A percentile compares a stretch with the other conserved stretches of the same genome.
Evolutionary conservation across 2,888 invertebrate genomes (phyloP).

Genomic region (Synergus umbraculus): DNA sequence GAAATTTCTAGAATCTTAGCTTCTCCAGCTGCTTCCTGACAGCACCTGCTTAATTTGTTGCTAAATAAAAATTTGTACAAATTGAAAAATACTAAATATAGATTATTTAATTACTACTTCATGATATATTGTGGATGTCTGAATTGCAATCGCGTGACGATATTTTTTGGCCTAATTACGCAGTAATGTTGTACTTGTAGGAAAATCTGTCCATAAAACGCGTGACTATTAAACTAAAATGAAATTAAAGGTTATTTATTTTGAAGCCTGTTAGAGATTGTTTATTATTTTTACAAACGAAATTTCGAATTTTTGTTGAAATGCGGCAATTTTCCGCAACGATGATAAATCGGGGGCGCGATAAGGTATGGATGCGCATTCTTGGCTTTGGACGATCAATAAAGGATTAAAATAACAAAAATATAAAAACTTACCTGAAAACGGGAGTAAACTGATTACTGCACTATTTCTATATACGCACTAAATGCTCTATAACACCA

Average conservation of each 20-base stretch:
- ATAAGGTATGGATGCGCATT: constrained; percentile 36
- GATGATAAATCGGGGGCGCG: constrained; percentile 9
- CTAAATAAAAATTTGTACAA: background rate
- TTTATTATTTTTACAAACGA: background rate
- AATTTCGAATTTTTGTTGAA: background rate
- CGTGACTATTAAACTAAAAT: background rate
- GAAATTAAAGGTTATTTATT: background rate
- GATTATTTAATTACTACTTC: background rate
- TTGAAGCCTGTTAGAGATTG: background rate
- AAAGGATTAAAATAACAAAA: constrained; percentile 30
- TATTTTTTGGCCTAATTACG: background rate
- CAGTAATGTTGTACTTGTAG: background rate
- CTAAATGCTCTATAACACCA: constrained; percentile 6
- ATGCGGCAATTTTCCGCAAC: background rate
- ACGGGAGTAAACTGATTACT: constrained; percentile 44
- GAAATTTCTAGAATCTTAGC: background rate
- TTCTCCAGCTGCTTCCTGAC: background rate
- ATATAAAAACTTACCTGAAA: constrained; percentile 56
- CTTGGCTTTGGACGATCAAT: constrained; percentile 39
- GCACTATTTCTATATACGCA: constrained; percentile 45
- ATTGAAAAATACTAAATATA: background rate
- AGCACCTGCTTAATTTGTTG: no score
- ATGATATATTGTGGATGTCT: background rate
- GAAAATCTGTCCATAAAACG: background rate
- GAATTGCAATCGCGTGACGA: background rate